Base-by-base conservation (phyloP, 2,113 vertebrate species). In the Vulpes ferrilata region DNA sequence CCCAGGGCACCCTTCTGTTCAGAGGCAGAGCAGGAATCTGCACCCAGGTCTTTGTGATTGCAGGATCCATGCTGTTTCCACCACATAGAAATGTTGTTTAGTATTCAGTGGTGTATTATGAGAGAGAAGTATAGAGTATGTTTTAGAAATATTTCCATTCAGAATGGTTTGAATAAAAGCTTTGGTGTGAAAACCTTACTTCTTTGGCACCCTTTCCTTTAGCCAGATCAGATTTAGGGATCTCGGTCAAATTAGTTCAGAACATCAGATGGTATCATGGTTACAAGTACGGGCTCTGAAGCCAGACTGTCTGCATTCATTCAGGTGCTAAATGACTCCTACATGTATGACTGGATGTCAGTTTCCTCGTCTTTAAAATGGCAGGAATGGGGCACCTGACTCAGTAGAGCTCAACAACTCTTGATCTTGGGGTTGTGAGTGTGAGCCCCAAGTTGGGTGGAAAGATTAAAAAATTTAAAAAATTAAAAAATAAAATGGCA, bases 171-270 rank as follows among this genome's bases (percentile, higher is more conserved):
- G 87, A 79, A 51, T 53, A 27, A 82, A 74, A 73, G 22, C 57
- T 74, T 84, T 69, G n/a, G 20, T 85, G 38, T 83, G 16, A 60
- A 95, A 69, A 60, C 59, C 32, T 76, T 76, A 32, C n/a, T 88
- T 20, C 20, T 23, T 67, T 35, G 19, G 22, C 32, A 53, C 25
- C 35, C 20, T 57, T 59, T 84, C 51, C 86, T 48, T 74, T 17
- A 30, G 59, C 76, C 48, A 48, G 38, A 5, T 67, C 64, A 57
- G 65, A 57, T 85, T 51, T 65, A 35, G 74, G 48, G 32, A 17
- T 35, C n/a, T 83, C 20, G 38, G 53, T 85, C 60, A 59, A 25
- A 62, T 87, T 79, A 38, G 22, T 53, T 88, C 55, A 62, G 69
- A 85, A 25, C 60, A 38, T 87, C 71, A 89, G 59, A 2, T 30